These are phyloP conservation scores for Caenorhabditis sp. DNA, from an alignment of 2,888 invertebrate species.

Conservation along the genomic window DNA sequence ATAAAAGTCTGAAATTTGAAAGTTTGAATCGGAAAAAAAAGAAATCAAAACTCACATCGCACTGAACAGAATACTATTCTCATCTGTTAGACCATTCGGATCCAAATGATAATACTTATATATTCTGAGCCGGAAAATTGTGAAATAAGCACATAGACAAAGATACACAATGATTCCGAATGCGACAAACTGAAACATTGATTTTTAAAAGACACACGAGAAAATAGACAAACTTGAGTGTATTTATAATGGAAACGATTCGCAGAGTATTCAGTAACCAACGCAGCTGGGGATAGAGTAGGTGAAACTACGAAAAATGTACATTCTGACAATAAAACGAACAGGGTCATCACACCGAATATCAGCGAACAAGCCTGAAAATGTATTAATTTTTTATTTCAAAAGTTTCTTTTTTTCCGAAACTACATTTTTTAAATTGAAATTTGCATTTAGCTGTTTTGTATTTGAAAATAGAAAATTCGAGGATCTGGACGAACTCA, in stretches of 20 bases:
- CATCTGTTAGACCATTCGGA: slow-evolving; percentile 96
- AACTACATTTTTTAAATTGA: too few relatives aligned
- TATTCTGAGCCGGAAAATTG: slow-evolving; percentile 92
- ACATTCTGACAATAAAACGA: slow-evolving; percentile 98
- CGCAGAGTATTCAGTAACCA: slow-evolving; percentile 84
- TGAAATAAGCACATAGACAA: slow-evolving; percentile 96
- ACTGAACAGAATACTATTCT: slow-evolving; percentile 96
- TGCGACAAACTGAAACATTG: slow-evolving; percentile 81
- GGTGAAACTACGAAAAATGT: slow-evolving; percentile 93
- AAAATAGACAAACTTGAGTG: slow-evolving; percentile 78
- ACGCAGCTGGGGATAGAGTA: slow-evolving; percentile 94
- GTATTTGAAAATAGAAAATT: too few relatives aligned
- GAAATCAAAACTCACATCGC: slow-evolving; percentile 86
- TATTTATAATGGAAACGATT: slow-evolving; percentile 87
- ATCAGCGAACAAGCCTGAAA: slow-evolving; percentile 77
- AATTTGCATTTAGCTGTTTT: too few relatives aligned
- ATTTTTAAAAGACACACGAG: neutral
- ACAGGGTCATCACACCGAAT: slow-evolving; percentile 82
- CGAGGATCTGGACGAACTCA: too few relatives aligned
- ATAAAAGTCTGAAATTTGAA: slow-evolving; percentile 72
- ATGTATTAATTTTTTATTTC: too few relatives aligned
- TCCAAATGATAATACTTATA: slow-evolving; percentile 96
- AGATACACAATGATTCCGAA: slow-evolving; percentile 90
- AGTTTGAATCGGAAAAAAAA: too few relatives aligned
- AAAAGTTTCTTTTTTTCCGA: neutral